These are phyloP conservation scores for Oryzias dopingdopingensis DNA, from an alignment of 2,797 vertebrate species.

Conservation along the genomic window DNA sequence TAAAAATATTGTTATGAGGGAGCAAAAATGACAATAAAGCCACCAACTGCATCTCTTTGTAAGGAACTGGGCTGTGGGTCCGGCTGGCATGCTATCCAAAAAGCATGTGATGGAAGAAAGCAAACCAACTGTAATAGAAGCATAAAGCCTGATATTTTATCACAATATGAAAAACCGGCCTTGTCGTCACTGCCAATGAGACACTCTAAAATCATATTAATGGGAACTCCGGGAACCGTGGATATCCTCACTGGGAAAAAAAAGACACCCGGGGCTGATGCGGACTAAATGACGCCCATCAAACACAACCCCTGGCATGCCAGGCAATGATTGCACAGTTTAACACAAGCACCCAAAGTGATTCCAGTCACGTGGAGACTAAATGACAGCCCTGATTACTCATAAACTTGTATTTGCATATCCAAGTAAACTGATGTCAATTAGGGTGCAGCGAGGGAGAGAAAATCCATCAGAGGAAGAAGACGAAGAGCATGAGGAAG, in stretches of 20 bases:
- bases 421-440: constrained; percentile 51
- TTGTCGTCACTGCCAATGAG: constrained; percentile 19
- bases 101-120: constrained; percentile 25
- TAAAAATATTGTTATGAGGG: constrained; percentile 52
- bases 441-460: constrained; percentile 47
- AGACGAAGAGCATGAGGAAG: constrained; percentile 44
- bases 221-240: constrained; percentile 15
- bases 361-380: constrained; percentile 37
- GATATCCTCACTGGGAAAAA: constrained; percentile 12
- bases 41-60: constrained; percentile 36
- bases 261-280: constrained; percentile 29
- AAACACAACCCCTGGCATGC: constrained; percentile 38
- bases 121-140: constrained; percentile 11
- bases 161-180: constrained; percentile 26
- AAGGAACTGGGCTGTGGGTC: constrained; percentile 41
- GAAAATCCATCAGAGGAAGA: constrained; percentile 48
- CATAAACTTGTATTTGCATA: constrained; percentile 61
- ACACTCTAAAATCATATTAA: constrained; percentile 30
- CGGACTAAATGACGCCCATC: constrained; percentile 47
- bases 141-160: constrained; percentile 23
- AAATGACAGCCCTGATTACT: constrained; percentile 61
- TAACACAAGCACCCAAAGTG: constrained; percentile 14
- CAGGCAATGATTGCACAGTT: constrained; percentile 24
- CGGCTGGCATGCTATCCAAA: constrained; percentile 40
- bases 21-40: constrained; percentile 32